Base-by-base conservation (phyloP, 2,888 invertebrate species). In the Acutogordius australiensis region DNA sequence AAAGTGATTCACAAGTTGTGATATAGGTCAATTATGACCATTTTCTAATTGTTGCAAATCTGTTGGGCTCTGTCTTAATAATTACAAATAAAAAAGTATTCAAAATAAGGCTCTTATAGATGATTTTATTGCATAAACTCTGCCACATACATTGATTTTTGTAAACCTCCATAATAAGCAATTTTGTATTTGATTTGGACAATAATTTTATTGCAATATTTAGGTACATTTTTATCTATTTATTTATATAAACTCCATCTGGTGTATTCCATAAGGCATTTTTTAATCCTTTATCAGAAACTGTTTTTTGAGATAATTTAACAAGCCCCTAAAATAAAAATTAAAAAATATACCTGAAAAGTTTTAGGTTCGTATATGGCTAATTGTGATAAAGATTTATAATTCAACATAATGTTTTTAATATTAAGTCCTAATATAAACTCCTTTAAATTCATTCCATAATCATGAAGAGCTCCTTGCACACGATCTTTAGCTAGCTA, bases 321-420 rank as follows among this genome's bases (percentile, higher is more conserved):
- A 51, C 51, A n/a, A 51, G 23, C 4, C n/a, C 4, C 51, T 51
- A 51, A n/a, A n/a, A 51, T 51, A 51, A n/a, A n/a, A n/a, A n/a
- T 8, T 4, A 51, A 51, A 51, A 21, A 51, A 51, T 51, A n/a
- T 51, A 51, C 51, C 23, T 51, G 8, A 51, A 51, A 51, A n/a
- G 51, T n/a, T 51, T n/a, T 4, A n/a, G 51, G 51, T 51, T 51
- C 51, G 23, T 51, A 51, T 8, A 51, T 51, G 8, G 51, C 51
- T 4, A 51, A 23, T 21, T n/a, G 4, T 51, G 51, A 51, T 51
- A 51, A n/a, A 4, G 51, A 8, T 23, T 51, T 51, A 26, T 4
- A 23, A 23, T 51, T 23, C 26, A 51, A 51, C 23, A 51, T 4
- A 51, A 51, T 51, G 23, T 51, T 51, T 51, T 51, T 21, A 51